Evolutionary conservation across 2,113 vertebrate species (phyloP).

Genomic region (Tyto alba): DNA sequence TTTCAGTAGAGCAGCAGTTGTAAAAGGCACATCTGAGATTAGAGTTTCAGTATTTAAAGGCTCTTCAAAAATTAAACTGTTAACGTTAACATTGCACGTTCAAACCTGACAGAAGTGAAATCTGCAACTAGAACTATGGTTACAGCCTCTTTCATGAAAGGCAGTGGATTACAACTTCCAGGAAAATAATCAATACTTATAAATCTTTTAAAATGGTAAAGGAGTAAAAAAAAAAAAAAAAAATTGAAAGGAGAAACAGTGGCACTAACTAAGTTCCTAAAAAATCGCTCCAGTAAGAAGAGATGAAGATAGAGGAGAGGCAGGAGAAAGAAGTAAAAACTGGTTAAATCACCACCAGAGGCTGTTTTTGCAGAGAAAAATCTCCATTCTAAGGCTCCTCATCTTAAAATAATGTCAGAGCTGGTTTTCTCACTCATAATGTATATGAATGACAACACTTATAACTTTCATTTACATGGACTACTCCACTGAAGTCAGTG

Average conservation of each 20-base stretch:
- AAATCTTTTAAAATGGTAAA: neutral
- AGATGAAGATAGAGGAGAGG: neutral
- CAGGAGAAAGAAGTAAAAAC: neutral
- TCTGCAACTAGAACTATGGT: neutral
- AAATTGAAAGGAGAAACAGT: neutral
- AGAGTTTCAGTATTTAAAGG: neutral
- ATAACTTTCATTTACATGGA: neutral
- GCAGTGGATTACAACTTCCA: neutral
- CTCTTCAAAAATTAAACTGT: neutral
- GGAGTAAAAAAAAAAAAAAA: neutral
- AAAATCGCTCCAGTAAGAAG: neutral
- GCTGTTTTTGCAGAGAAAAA: neutral
- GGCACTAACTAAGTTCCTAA: neutral
- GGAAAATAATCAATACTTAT: neutral
- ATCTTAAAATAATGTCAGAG: neutral
- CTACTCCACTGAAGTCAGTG: neutral
- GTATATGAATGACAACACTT: neutral
- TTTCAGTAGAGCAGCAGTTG: neutral
- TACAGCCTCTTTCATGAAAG: neutral
- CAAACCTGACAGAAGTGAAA: neutral
- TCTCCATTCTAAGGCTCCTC: neutral
- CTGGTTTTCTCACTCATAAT: neutral
- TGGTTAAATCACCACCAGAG: neutral
- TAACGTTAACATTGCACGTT: accelerated
- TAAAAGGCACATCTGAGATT: neutral